Evolutionary conservation across 2,797 vertebrate species (phyloP).

Genomic region (Aselliscus stoliczkanus): DNA sequence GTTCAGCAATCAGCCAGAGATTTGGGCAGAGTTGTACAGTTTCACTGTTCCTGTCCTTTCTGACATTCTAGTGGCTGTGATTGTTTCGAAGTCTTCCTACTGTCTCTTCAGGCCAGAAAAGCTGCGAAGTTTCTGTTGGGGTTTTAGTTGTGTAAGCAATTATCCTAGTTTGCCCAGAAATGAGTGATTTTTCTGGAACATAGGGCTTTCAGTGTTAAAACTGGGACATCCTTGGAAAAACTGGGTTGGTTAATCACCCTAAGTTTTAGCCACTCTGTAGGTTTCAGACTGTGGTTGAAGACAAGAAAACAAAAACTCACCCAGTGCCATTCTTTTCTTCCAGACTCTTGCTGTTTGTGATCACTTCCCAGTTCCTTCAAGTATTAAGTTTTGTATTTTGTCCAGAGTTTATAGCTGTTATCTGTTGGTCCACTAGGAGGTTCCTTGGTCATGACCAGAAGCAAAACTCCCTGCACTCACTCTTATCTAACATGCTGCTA

Average conservation of each 20-base stretch:
- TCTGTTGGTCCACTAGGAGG: background rate
- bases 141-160: background rate
- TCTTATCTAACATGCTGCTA: background rate
- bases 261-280: background rate
- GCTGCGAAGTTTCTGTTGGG: background rate
- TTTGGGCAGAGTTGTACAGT: background rate
- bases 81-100: background rate
- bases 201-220: background rate
- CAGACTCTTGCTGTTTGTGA: background rate
- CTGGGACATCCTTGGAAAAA: background rate
- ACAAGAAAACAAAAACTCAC: background rate
- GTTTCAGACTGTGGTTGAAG: background rate
- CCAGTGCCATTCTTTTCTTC: background rate
- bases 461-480: background rate
- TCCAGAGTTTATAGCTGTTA: background rate
- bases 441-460: background rate
- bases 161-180: background rate
- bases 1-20: background rate
- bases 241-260: background rate
- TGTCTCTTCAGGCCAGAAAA: background rate
- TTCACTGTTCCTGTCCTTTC: background rate
- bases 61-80: background rate
- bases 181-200: background rate
- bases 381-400: background rate
- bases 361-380: background rate